Percentiles rank a stretch among this genome's conserved stretches.
Evolutionary conservation across 2,113 vertebrate species (phyloP).

Genomic region (Panthera leo): DNA sequence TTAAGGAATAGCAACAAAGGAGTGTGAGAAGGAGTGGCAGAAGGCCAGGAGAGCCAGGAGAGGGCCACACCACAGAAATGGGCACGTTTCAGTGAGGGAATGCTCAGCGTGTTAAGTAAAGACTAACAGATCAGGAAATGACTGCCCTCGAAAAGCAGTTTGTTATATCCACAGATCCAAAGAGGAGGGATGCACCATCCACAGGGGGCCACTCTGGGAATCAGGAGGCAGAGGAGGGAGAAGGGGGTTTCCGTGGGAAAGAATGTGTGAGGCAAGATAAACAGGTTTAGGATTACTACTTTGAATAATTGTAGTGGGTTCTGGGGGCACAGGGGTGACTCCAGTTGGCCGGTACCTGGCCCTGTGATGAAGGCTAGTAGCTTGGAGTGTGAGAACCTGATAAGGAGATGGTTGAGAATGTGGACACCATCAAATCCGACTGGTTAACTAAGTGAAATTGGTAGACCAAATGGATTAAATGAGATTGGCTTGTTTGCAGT

Average conservation of each 20-base stretch:
- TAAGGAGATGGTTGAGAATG: background rate
- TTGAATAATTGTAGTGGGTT: background rate
- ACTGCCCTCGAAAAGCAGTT: background rate
- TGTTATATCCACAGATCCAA: background rate
- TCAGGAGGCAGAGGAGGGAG: no score
- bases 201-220: background rate
- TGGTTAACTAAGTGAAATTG: background rate
- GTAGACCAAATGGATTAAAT: background rate
- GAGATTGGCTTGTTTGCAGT: background rate
- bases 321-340: no score
- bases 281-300: background rate
- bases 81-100: background rate
- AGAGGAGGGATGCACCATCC: background rate
- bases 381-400: background rate
- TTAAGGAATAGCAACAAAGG: no score
- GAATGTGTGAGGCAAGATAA: background rate
- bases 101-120: background rate
- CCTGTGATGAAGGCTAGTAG: background rate
- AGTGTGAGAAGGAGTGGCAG: background rate
- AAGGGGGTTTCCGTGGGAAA: background rate
- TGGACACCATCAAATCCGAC: background rate
- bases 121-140: background rate
- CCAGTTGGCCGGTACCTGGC: background rate
- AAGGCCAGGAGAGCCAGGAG: background rate
- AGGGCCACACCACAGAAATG: background rate